phyloP scores from a whole-genome alignment of 2,888 invertebrate genomes.

The Beris morrisii region DNA sequence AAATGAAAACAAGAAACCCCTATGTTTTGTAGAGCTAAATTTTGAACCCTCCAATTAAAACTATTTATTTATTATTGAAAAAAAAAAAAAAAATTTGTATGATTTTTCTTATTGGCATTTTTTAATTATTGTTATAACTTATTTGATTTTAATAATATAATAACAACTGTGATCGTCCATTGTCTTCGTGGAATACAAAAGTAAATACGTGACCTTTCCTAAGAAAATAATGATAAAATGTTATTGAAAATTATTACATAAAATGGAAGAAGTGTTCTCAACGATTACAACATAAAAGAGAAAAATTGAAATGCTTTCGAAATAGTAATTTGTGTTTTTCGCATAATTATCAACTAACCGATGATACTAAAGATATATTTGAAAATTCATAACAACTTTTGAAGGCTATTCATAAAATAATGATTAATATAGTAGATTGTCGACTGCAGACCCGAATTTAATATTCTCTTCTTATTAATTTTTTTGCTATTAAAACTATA shows the following conservation, averaged over 20 bases:
- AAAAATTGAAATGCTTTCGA: slow-evolving; percentile 44
- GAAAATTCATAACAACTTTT: not conserved
- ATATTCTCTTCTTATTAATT: not conserved
- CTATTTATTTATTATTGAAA: not conserved
- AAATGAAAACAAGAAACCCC: too few species aligned
- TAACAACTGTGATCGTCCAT: slow-evolving; percentile 41
- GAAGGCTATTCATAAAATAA: not conserved
- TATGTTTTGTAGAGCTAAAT: too few species aligned
- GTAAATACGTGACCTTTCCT: slow-evolving; percentile 29
- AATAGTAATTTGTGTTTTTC: slow-evolving; percentile 21
- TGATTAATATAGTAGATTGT: slow-evolving; percentile 37
- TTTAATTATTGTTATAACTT: not conserved
- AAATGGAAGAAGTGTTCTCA: slow-evolving; percentile 5
- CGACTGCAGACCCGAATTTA: slow-evolving; percentile 56
- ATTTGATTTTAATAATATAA: slow-evolving; percentile 17
- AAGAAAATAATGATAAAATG: not conserved
- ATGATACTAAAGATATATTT: too few species aligned
- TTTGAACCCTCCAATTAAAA: not conserved
- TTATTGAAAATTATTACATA: not conserved
- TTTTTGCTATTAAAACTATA: not conserved
- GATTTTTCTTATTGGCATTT: not conserved
- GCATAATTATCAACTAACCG: not conserved
- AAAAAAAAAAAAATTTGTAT: not conserved
- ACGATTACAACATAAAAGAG: slow-evolving; percentile 38
- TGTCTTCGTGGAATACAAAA: slow-evolving; percentile 39